These are phyloP conservation scores for Punctoribates punctum DNA, from an alignment of 2,888 invertebrate genomes.

Conservation along the genomic window DNA sequence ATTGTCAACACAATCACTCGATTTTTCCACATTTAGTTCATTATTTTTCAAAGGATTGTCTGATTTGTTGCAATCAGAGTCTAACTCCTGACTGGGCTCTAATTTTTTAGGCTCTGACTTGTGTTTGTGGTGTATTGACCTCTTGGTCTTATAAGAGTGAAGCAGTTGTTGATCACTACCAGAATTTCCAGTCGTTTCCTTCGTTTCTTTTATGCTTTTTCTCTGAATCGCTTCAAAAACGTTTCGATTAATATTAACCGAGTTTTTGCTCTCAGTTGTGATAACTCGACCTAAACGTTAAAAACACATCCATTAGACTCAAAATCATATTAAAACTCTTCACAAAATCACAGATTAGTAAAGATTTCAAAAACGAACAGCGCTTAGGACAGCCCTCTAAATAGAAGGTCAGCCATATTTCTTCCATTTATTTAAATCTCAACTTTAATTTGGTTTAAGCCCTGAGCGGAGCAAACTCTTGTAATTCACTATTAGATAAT, in stretches of 20 bases:
- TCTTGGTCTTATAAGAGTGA: conserved; percentile 5
- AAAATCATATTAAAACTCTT: too few relatives aligned
- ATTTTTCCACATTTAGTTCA: conserved; percentile 2
- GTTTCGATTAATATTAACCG: conserved; percentile 3
- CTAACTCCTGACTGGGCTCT: not conserved
- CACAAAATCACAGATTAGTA: too few relatives aligned
- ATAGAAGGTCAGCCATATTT: too few relatives aligned
- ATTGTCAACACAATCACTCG: not conserved
- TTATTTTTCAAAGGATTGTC: not conserved
- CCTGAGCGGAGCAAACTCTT: too few relatives aligned
- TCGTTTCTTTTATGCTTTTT: conserved; percentile 7
- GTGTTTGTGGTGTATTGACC: not conserved
- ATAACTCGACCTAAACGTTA: conserved; percentile 18
- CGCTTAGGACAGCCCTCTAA: too few relatives aligned
- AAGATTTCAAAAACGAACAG: too few relatives aligned
- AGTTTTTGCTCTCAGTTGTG: not conserved
- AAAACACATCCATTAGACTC: too few relatives aligned
- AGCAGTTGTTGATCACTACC: conserved; percentile 14
- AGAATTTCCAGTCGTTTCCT: not conserved
- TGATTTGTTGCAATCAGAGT: not conserved
- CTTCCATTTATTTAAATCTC: too few relatives aligned
- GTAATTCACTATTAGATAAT: too few relatives aligned
- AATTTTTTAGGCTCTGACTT: conserved; percentile 1
- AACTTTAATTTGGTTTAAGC: too few relatives aligned
- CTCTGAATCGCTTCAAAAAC: not conserved